These are phyloP conservation scores for Sisor rabdophorus DNA, from an alignment of 2,113 vertebrate genomes.

Conservation along the genomic window DNA sequence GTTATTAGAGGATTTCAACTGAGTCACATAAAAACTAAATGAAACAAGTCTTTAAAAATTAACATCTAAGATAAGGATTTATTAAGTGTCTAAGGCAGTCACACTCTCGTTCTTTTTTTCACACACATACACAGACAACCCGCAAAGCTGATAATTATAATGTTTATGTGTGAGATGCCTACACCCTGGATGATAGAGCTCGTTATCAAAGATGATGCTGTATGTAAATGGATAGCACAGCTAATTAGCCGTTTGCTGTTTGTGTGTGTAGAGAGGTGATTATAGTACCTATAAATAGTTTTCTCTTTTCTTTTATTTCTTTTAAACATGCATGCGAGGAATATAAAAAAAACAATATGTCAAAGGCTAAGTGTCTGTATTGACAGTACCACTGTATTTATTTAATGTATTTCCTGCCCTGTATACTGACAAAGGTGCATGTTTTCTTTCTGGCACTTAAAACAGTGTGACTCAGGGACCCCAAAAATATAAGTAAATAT, in stretches of 20 bases:
- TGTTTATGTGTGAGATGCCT: slow-evolving; percentile 11
- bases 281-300: background rate
- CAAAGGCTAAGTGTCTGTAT: background rate
- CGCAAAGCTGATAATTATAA: slow-evolving; percentile 28
- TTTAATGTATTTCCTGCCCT: background rate
- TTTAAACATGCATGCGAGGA: background rate
- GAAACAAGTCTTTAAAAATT: background rate
- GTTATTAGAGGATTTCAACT: background rate
- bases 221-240: background rate
- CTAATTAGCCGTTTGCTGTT: background rate
- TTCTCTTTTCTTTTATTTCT: background rate
- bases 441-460: background rate
- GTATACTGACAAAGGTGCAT: background rate
- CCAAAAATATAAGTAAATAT: slow-evolving; percentile 12
- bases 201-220: slow-evolving; percentile 22
- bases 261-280: background rate
- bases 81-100: background rate
- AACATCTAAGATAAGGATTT: slow-evolving; percentile 52
- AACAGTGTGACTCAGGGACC: background rate
- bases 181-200: slow-evolving; percentile 18
- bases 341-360: background rate
- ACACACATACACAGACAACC: slow-evolving; percentile 2
- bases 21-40: background rate
- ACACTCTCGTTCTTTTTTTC: background rate
- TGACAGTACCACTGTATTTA: slow-evolving; percentile 6